Evolutionary conservation across 2,888 invertebrate species (phyloP).

Genomic region (Eubasilissa splendida): DNA sequence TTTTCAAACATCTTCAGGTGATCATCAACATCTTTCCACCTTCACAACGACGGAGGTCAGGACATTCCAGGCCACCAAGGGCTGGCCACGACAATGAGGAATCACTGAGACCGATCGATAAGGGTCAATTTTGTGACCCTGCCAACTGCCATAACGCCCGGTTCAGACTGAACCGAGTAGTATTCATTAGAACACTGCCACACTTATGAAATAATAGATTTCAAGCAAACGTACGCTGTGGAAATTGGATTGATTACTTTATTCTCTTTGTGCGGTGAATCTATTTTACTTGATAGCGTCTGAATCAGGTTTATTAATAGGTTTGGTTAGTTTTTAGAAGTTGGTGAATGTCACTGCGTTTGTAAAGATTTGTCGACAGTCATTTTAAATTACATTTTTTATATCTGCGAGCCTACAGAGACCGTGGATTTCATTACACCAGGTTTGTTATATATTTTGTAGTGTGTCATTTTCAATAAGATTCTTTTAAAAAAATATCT

Average conservation of each 20-base stretch:
- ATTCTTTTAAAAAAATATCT: background rate
- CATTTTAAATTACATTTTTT: too few species aligned
- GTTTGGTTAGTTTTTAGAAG: background rate
- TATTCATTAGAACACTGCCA: background rate
- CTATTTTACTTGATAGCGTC: background rate
- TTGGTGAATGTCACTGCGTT: too few species aligned
- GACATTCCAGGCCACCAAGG: slow-evolving; percentile 71
- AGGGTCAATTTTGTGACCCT: background rate
- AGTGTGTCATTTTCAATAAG: background rate
- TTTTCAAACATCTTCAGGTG: slow-evolving; percentile 62
- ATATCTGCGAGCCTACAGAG: too few species aligned
- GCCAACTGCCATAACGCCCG: slow-evolving; percentile 28
- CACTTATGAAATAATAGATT: background rate
- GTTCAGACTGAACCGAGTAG: background rate
- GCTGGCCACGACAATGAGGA: slow-evolving; percentile 62
- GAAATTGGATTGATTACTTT: background rate
- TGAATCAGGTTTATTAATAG: background rate
- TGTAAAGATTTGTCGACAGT: too few species aligned
- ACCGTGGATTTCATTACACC: background rate
- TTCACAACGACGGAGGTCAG: slow-evolving; percentile 72
- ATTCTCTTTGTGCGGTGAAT: background rate
- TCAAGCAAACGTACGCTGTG: background rate
- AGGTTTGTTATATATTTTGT: background rate
- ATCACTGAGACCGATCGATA: background rate
- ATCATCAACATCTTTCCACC: slow-evolving; percentile 68